Base-by-base conservation (phyloP, 2,113 vertebrate genomes). In the Gopherus flavomarginatus region DNA sequence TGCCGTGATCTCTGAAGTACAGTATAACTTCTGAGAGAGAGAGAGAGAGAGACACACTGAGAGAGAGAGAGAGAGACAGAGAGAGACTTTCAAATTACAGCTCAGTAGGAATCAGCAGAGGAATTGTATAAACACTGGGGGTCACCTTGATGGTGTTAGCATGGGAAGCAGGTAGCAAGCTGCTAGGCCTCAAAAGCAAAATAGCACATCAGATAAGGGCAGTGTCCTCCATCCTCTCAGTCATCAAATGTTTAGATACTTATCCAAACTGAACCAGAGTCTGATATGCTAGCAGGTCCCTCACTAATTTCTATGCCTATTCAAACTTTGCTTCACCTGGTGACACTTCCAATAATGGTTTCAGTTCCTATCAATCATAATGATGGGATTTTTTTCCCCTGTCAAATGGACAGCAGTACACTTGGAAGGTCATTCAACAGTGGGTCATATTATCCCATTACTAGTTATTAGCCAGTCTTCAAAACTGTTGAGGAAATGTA, bases 21-120 rank as follows among this genome's bases (percentile, higher is more conserved):
- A 22, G 6, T 38, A 38, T 38, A 38, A 38, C 35, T 72, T 69
- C 35, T 5, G n/a, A 65, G 14, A n/a, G 3, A n/a, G 31, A 10
- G 24, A 11, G 26, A 56, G 56, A 24, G 44, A 42, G 2, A 62
- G 12, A 21, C n/a, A n/a, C n/a, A n/a, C n/a, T n/a, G 44, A 44
- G 53, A 54, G 54, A 56, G 22, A 56, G 22, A 56, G 54, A 59
- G 4, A 53, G 19, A 52, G 16, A 52, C 2, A 59, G 9, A 31
- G 2, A 62, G 12, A 21, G 7, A 16, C 24, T n/a, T 12, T 2
- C 9, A 3, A 3, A 5, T 0, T 49, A 69, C 1, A n/a, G 14
- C 10, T 42, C 85, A 22, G 11, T 3, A 16, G 35, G 26, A 6
- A 79, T 26, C 8, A 77, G 62, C 54, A 89, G 27, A 79, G 27